Evolutionary conservation across 2,888 invertebrate genomes (phyloP), one percentile per base, ranked within the genome.

Genomic region (Odiellus spinosus): DNA sequence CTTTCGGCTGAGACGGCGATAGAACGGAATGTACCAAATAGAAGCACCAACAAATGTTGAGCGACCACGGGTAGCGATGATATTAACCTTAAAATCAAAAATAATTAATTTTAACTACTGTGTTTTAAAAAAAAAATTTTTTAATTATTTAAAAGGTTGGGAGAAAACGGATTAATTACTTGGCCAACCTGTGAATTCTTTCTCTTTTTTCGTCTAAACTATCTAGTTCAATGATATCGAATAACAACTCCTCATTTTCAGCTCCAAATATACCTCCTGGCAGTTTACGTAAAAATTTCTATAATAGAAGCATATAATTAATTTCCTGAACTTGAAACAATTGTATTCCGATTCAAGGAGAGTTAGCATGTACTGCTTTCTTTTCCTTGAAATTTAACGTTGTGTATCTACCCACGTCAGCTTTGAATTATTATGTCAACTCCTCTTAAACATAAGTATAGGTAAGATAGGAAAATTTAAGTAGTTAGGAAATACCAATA

Each of bases 11-110:
- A 86, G 57, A 85, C 85, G 18, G 90, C 86, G 67, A 91, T 88
- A 57, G 88, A 86, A 59, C 88, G 78, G 71, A 91, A 96, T 61
- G 95, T 96, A 57, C 96, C 96, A 69, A 96, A 95, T 52, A 96
- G 74, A 58, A 96, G 75, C 59, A 95, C 91, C 63, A 96, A 70
- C 57, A 96, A 73, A 64, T 86, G 80, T 71, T 95, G 96, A 55
- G 90, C 87, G 67, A 85, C 82, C 49, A 80, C 73, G 45, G 90
- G 88, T 40, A 65, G 73, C 59, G 87, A 80, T 59, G 81, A 76
- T 59, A 93, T 78, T 65, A 90, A 76, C 69, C 93, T 93, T 73
- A 39, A 67, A 56, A 53, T 36, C 49, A 48, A 39, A 48, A n/a
- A n/a, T 33, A 41, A 19, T 20, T 21, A 6, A 19, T 18, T n/a